Percentiles rank a stretch among this genome's conserved stretches.
phyloP scores from a whole-genome alignment of 2,797 vertebrate genomes.

The Silurus aristotelis region DNA sequence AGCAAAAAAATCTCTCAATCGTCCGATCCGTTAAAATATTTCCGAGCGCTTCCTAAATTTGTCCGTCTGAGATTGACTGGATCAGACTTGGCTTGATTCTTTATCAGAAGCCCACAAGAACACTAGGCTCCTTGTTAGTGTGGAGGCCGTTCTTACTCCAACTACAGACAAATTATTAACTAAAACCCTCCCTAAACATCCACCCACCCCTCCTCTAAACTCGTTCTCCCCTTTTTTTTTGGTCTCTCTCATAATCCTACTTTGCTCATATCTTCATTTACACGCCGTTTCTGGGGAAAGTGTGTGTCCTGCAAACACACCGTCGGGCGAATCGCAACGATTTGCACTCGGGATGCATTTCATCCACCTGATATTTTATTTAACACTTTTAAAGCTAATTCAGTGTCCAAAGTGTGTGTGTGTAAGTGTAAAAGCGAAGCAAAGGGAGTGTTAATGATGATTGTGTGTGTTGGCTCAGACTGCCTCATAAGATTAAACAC shows the following conservation, averaged over 20 bases:
- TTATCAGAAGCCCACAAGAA: slow-evolving; percentile 69
- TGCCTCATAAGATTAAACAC: slow-evolving; percentile 71
- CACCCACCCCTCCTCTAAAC: not conserved
- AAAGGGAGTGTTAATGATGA: slow-evolving; percentile 33
- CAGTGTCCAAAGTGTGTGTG: not conserved
- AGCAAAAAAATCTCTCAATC: slow-evolving; percentile 29
- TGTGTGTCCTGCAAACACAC: slow-evolving; percentile 24
- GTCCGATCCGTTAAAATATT: slow-evolving; percentile 39
- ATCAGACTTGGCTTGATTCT: slow-evolving; percentile 70
- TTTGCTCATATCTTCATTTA: slow-evolving; percentile 55
- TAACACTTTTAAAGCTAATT: not conserved
- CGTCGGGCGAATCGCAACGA: not conserved
- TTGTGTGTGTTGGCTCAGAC: slow-evolving; percentile 50
- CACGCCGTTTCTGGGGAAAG: slow-evolving; percentile 48
- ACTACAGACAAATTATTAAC: slow-evolving; percentile 78
- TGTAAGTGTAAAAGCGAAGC: not conserved
- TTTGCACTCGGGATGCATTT: slow-evolving; percentile 1
- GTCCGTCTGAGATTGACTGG: slow-evolving; percentile 58
- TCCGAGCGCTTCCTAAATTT: slow-evolving; percentile 50
- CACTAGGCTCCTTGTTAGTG: slow-evolving; percentile 77
- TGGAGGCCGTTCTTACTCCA: slow-evolving; percentile 71
- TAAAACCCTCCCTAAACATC: slow-evolving; percentile 48
- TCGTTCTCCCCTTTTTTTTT: not conserved
- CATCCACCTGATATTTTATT: not conserved
- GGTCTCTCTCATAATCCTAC: slow-evolving; percentile 48